Evolutionary conservation across 1,140 invertebrate species (phyloP), one percentile per base, ranked within the genome.

Genomic region (Triops longicaudatus): DNA sequence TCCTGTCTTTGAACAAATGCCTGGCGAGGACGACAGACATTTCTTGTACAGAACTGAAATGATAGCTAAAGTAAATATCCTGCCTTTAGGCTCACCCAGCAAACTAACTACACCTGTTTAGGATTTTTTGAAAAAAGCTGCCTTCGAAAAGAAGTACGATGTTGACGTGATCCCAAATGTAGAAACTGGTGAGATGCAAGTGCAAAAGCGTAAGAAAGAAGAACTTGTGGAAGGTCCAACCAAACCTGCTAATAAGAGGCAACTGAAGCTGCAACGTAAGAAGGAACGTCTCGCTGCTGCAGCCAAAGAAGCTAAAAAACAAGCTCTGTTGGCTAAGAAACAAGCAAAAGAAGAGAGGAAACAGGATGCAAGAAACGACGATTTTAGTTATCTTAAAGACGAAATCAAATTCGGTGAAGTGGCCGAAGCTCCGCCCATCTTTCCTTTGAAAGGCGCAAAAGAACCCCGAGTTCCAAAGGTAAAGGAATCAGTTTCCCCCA

Each of bases 381-480:
- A 85, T 22, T 85, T 83, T 74, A 77, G 82, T 26, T 80, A 75
- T 12, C 79, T 83, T n/a, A 82, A 83, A 72, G 90, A 91, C 81
- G 82, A 86, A 76, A 83, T 91, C 50, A 80, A 86, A 81, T 92
- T 92, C 85, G 90, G 89, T 1, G 91, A 91, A 81, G 83, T 89
- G 74, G 87, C 83, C n/a, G 87, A 90, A 81, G 88, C 85, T 77
- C 90, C 90, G 17, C 90, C 90, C 26, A 82, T 83, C 79, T 82
- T 91, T 0, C 86, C 82, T 78, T 79, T 83, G 17, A 81, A 79
- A 50, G 87, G 88, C 1, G 85, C 82, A 78, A 86, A 86, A 80
- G 84, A 84, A 10, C 31, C 74, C 17, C 41, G 75, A 7, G 43
- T 63, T 37, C 26, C 28, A 17, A 79, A 78, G 26, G 77, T 79